Evolutionary conservation across 2,888 invertebrate species (phyloP).

Genomic region (Hirtodrosophila histrioides): DNA sequence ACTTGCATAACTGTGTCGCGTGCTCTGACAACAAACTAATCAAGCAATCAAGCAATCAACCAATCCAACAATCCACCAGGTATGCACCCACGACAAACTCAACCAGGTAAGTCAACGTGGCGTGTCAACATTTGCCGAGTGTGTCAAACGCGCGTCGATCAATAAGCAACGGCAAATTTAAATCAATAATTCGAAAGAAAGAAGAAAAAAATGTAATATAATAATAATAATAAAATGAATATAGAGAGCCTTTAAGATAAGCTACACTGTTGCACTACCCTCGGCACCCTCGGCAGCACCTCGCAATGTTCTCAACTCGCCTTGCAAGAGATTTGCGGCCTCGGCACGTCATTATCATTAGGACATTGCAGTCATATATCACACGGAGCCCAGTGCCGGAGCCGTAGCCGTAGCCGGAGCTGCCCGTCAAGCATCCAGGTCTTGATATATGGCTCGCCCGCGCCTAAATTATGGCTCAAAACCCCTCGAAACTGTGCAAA

Average conservation of each 20-base stretch:
- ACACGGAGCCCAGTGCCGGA: constrained; percentile 27
- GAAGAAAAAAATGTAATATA: not conserved
- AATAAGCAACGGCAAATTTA: constrained; percentile 52
- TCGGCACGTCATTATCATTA: constrained; percentile 75
- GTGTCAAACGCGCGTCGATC: constrained; percentile 74
- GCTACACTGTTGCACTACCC: constrained; percentile 7
- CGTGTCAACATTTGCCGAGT: constrained; percentile 75
- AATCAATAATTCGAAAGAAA: constrained; percentile 67
- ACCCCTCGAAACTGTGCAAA: constrained; percentile 61
- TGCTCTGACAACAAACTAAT: constrained; percentile 59
- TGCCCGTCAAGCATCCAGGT: constrained; percentile 30
- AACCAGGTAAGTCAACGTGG: constrained; percentile 31
- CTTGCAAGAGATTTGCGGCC: constrained; percentile 8
- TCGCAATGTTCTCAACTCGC: not conserved
- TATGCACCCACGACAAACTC: not conserved
- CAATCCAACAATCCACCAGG: not conserved
- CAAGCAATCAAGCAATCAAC: constrained; percentile 16
- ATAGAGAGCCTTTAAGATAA: constrained; percentile 24
- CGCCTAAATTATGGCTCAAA: constrained; percentile 68
- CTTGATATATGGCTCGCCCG: constrained; percentile 69
- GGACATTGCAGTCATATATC: constrained; percentile 69
- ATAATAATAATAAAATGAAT: too few species aligned
- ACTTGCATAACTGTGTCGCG: constrained; percentile 77
- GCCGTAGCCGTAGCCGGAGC: constrained; percentile 8
- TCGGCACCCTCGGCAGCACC: not conserved